Evolutionary conservation across 2,888 invertebrate species (phyloP), one percentile per base, ranked within the genome.

Genomic region (Plebejus anna): DNA sequence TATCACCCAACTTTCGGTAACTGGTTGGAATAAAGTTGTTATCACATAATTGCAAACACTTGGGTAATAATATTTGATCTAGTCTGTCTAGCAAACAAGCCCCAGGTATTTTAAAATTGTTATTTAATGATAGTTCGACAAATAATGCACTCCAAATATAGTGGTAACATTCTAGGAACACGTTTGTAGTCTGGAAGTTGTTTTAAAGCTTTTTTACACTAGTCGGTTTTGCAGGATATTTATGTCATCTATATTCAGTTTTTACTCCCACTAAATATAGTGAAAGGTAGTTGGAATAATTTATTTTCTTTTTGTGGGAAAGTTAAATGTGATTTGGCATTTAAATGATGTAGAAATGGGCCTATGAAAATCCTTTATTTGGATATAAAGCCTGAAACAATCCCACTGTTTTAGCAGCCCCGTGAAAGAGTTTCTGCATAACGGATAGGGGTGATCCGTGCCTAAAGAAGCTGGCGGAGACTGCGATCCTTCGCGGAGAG

Each of bases 121-220:
- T 77, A 72, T 75, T 80, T 80, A 81, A 80, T 80, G 80, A 80
- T 78, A 78, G 78, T 79, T 75, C 78, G 75, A 81, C 80, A 80
- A 81, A 80, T 80, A 79, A 79, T 80, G 75, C 76, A 57, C 42
- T 70, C 79, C 83, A 80, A 82, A 81, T 83, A 82, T 84, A 83
- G 83, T 78, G 81, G 79, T 81, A 82, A 84, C 82, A 88, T 86
- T 80, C 83, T 86, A 86, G 66, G 32, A 88, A 76, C 57, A 76
- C 57, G 76, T 71, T 71, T 71, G 71, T 71, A 9, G 76, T 57
- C 38, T 71, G 38, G 76, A 71, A 71, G 71, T 71, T 38, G 76
- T 71, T 76, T 71, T 66, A 66, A 66, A 66, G 32, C 32, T 32
- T 36, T 32, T 22, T 32, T 66, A 36, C 32, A 66, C 32, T 2